Percentiles rank a stretch among this genome's conserved stretches.
Evolutionary conservation across 2,113 vertebrate species (phyloP).

Genomic region (Gallinago undulata): DNA sequence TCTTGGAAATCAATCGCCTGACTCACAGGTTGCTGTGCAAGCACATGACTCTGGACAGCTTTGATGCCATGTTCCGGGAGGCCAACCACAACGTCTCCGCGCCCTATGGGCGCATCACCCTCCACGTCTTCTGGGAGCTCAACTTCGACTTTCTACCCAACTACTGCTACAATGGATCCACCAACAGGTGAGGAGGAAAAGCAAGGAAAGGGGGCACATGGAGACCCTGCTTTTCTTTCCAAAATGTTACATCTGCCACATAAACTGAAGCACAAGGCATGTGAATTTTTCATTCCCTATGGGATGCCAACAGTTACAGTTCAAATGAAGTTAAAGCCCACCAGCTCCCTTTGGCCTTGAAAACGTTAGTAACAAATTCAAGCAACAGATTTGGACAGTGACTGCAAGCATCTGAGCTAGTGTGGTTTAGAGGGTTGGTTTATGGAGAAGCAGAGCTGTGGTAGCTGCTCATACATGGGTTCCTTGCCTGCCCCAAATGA

Average conservation of each 20-base stretch:
- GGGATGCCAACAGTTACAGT: not conserved
- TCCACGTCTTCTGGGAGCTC: constrained; percentile 99
- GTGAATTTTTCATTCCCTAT: not conserved
- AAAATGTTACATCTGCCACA: not conserved
- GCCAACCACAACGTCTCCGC: constrained; percentile 98
- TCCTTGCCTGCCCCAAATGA: not conserved
- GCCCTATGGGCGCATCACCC: constrained; percentile 97
- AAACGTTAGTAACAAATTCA: not conserved
- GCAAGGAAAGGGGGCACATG: not conserved
- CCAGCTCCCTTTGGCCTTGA: not conserved
- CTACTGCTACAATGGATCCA: constrained; percentile 99
- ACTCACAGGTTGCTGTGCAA: constrained; percentile 95
- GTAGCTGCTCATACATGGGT: not conserved
- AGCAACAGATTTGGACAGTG: not conserved
- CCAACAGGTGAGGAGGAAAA: constrained; percentile 84
- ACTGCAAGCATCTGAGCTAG: not conserved
- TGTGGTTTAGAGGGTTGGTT: not conserved
- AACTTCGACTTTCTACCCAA: constrained; percentile 99
- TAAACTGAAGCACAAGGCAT: not conserved
- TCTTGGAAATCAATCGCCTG: constrained; percentile 95
- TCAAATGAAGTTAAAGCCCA: not conserved
- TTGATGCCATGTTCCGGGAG: constrained; percentile 99
- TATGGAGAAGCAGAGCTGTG: not conserved
- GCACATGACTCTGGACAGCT: constrained; percentile 98
- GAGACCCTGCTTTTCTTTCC: not conserved